Evolutionary conservation across 1,140 invertebrate genomes (phyloP), one percentile per base, ranked within the genome.

Genomic region (Araneus ventricosus): DNA sequence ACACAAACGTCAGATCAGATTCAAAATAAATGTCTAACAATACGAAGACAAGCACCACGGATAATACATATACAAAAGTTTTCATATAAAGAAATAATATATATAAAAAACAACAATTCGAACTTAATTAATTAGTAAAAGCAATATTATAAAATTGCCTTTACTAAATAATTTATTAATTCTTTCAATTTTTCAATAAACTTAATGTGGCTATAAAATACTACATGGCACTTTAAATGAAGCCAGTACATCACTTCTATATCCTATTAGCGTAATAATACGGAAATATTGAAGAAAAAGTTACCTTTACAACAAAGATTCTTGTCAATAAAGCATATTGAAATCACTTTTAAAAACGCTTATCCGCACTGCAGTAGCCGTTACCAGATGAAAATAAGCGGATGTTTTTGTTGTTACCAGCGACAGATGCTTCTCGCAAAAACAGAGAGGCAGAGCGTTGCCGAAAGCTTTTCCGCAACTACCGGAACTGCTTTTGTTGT

Each of bases 331-430:
- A 20, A 34, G 37, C 70, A 75, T 75, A 75, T 75, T 75, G 70
- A 75, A 34, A 30, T 20, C 30, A 7, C 17, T 20, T 37, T 75
- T 20, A 20, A 17, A 30, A 75, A 75, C 30, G 17, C 27, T 34
- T 75, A 75, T 75, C 70, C 70, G 70, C 70, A 75, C 70, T 75
- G 70, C 70, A 75, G 70, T 75, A 75, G 30, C 70, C 70, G 70
- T 75, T 75, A 67, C 63, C 63, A 75, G 70, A 75, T 30, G 70
- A 75, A 75, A 75, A 75, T 37, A 75, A 34, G 70, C 70, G 14
- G 17, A 75, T 75, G 70, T 75, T 75, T 75, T 75, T 75, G 70
- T 75, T 75, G 30, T 37, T 75, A 75, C 70, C 30, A 75, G 10
- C 10, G 14, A 6, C 8, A 27, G 70, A 75, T 75, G 70, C 30